Conservation (phyloP, 2,888 invertebrate species). For the Theristus sp. region DNA sequence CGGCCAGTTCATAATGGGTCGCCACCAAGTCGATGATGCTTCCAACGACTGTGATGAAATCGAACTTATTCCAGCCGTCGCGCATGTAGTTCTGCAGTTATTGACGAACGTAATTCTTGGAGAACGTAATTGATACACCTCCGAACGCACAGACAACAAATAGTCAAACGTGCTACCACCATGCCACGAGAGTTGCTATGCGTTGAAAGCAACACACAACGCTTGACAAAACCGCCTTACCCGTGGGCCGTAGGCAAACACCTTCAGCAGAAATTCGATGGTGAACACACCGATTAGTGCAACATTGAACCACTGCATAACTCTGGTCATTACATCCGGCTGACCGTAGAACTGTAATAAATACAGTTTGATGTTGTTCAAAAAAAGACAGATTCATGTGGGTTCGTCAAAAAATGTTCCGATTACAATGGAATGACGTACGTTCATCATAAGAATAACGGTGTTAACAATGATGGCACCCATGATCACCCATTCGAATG, state of each 20-base stretch:
- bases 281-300: constrained; percentile 99
- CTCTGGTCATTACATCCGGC: constrained; percentile 21
- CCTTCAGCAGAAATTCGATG: constrained; percentile 98
- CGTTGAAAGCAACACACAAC: too few species aligned
- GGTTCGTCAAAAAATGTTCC: neutral
- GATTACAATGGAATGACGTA: constrained; percentile 38
- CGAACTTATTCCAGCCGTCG: constrained; percentile 99
- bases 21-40: constrained; percentile 97
- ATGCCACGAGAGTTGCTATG: too few species aligned
- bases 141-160: too few species aligned
- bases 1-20: constrained; percentile 66
- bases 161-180: too few species aligned
- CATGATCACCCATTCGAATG: constrained; percentile 99
- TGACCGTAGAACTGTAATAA: constrained; percentile 21
- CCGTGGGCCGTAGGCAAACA: constrained; percentile 97
- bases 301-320: constrained; percentile 85
- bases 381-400: neutral
- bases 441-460: constrained; percentile 99
- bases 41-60: constrained; percentile 98
- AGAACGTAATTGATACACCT: neutral
- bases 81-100: constrained; percentile 93
- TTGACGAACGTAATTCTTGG: neutral
- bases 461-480: constrained; percentile 98
- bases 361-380: neutral
- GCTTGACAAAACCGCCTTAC: constrained; percentile 43